These are phyloP conservation scores for Phylloscopus trochilus DNA, from an alignment of 2,113 vertebrate species.

Conservation along the genomic window DNA sequence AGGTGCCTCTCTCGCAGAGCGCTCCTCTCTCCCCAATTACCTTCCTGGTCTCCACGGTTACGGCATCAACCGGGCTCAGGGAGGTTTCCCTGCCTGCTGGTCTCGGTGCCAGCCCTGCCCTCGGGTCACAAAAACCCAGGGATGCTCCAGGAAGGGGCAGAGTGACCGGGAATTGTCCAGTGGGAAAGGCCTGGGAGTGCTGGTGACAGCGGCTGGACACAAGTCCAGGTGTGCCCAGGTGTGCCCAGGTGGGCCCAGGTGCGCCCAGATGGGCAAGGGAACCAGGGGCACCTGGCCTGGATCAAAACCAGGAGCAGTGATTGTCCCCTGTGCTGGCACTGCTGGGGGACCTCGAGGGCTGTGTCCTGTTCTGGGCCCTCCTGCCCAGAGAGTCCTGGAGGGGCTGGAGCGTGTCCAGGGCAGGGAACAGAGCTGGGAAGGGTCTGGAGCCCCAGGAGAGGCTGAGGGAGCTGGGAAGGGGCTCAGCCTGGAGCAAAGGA, in stretches of 20 bases:
- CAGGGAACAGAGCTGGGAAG: neutral
- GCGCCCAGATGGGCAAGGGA: neutral
- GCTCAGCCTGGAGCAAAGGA: neutral
- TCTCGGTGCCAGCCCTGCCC: neutral
- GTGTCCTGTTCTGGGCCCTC: neutral
- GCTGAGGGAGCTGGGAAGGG: neutral
- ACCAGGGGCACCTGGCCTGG: neutral
- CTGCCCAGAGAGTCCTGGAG: neutral
- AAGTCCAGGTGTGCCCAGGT: neutral
- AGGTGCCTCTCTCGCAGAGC: neutral
- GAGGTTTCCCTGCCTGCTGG: neutral
- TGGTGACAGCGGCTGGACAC: neutral
- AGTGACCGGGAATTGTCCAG: neutral
- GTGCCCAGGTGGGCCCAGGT: neutral
- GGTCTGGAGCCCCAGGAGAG: neutral
- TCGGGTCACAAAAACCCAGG: neutral
- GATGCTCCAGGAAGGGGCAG: neutral
- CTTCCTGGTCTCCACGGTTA: conserved; percentile 23
- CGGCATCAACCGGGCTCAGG: neutral
- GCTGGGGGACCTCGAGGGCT: neutral
- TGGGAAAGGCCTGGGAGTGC: neutral
- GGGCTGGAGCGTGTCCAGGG: neutral
- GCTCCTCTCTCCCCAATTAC: neutral
- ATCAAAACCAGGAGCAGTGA: neutral
- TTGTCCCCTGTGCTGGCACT: neutral